Evolutionary conservation across 2,797 vertebrate genomes (phyloP).

Genomic region (Crenuchus spilurus): DNA sequence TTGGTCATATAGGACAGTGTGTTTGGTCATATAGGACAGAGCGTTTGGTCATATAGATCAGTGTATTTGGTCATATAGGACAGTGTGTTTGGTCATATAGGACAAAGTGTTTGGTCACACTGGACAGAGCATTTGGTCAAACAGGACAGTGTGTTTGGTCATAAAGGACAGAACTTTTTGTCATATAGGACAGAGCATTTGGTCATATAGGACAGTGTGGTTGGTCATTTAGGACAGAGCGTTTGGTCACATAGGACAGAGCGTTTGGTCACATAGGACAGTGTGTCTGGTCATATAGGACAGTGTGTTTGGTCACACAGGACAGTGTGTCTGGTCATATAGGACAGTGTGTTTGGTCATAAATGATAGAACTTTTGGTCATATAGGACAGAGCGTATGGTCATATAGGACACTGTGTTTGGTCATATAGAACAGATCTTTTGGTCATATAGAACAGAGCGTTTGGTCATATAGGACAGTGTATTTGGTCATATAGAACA

Average conservation of each 20-base stretch:
- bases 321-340: neutral
- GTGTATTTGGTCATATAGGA: no score
- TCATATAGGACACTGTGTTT: neutral
- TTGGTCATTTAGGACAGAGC: neutral
- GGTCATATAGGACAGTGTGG: neutral
- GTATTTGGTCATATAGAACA: neutral
- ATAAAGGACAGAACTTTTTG: no score
- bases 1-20: no score
- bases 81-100: neutral
- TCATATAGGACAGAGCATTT: no score
- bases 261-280: neutral
- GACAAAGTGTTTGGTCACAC: neutral
- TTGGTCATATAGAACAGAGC: neutral
- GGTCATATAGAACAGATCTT: no score
- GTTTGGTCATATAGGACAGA: neutral
- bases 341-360: neutral
- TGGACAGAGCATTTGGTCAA: neutral
- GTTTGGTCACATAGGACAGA: no score
- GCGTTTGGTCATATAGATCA: neutral
- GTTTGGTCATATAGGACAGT: neutral
- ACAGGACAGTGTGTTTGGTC: no score
- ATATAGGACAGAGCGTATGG: neutral
- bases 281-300: neutral
- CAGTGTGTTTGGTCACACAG: neutral
- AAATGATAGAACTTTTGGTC: neutral